These are phyloP conservation scores for Agonopterix heracliana DNA, from an alignment of 2,888 invertebrate species.

Conservation along the genomic window DNA sequence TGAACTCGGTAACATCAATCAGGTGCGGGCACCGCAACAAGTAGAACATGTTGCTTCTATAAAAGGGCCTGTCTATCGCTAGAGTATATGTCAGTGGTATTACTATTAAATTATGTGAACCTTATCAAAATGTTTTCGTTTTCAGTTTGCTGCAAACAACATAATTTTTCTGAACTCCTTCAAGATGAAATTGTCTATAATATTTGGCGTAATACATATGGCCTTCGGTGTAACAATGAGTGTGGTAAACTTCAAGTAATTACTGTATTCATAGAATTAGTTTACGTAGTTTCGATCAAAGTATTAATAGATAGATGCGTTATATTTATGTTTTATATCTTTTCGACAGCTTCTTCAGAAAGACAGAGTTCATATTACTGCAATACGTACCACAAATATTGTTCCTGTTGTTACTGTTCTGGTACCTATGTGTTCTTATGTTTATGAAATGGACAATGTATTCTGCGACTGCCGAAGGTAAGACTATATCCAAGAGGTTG, in stretches of 20 bases:
- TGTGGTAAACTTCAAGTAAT: constrained; percentile 77
- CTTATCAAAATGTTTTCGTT: constrained; percentile 13
- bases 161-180: constrained; percentile 84
- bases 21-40: no score
- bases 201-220: constrained; percentile 85
- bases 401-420: constrained; percentile 81
- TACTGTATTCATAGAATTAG: constrained; percentile 72
- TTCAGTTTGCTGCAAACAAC: constrained; percentile 78
- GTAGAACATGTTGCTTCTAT: no score
- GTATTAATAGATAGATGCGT: neutral
- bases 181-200: constrained; percentile 85
- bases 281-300: constrained; percentile 25
- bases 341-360: constrained; percentile 62
- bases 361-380: constrained; percentile 66
- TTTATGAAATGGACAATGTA: constrained; percentile 83
- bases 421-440: constrained; percentile 80
- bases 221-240: constrained; percentile 82
- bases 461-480: constrained; percentile 55
- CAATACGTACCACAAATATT: constrained; percentile 84
- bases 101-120: neutral
- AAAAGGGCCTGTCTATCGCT: no score
- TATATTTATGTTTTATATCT: neutral
- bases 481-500: constrained; percentile 3
- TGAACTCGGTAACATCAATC: no score
- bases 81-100: neutral